Base-by-base conservation (phyloP, 2,797 vertebrate genomes). In the Odontamblyopus rebecca region DNA sequence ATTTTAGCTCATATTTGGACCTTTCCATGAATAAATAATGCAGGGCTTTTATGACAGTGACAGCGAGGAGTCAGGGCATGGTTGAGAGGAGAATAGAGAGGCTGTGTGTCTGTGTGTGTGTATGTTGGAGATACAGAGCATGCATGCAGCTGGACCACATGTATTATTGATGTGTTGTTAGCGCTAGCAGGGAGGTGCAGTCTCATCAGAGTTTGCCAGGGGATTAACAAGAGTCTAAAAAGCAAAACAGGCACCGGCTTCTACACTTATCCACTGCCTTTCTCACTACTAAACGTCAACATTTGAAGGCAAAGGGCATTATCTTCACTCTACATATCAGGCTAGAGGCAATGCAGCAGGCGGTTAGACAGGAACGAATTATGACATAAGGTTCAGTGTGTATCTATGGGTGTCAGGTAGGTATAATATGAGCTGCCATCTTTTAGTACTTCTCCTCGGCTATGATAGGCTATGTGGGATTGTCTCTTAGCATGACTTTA, bases 161-260 rank as follows among this genome's bases (percentile, higher is more conserved):
- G 89, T 90, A 91, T 91, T 90, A 93, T 92, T 91, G 88, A 93
- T 91, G 86, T 84, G 86, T 85, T 87, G 89, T 87, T 92, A 85
- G 84, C 88, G 84, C 86, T 87, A 86, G 80, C 74, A 74, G 82
- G 85, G 89, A 91, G 88, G 88, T 87, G 88, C 85, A 88, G 86
- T 91, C 89, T 91, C 90, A 89, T 89, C 89, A 89, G 82, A 84
- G 89, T 90, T 92, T 89, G 87, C 89, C 79, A 73, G 78, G 84
- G 89, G 88, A 92, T 92, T 92, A 91, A 88, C 87, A 80, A 44
- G 85, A 84, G 84, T 90, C 78, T 76, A 72, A 90, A 88, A 88
- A 71, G 68, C 79, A 76, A 75, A 74, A 85, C 85, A 86, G 75
- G 84, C 85, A 86, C 69, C 41, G 57, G 80, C 76, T 72, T 69